Evolutionary conservation across 2,888 invertebrate species (phyloP).

Genomic region (Euplexia lucipara): DNA sequence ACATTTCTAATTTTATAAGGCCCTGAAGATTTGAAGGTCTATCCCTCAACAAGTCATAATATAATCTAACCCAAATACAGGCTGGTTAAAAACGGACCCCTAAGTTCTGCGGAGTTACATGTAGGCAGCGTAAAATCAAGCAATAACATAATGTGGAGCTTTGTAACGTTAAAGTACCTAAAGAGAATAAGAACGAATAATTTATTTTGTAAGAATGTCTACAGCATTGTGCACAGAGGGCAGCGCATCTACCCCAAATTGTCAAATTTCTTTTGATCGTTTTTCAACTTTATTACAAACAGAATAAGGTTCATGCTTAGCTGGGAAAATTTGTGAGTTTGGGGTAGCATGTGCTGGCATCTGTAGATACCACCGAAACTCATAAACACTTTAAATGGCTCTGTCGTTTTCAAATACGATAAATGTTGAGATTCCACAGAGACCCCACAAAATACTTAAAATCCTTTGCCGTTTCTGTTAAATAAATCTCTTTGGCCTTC

Average conservation of each 20-base stretch:
- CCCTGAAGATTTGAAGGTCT: slow-evolving; percentile 4
- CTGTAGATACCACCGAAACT: no score
- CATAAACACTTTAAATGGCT: no score
- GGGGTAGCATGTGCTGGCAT: no score
- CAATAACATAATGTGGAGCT: background rate
- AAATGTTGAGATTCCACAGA: background rate
- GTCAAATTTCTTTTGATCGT: no score
- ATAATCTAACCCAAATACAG: background rate
- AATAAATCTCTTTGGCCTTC: slow-evolving; percentile 1
- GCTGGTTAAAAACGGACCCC: slow-evolving; percentile 14
- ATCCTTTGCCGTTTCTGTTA: background rate
- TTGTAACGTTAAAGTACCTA: background rate
- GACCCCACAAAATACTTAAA: background rate
- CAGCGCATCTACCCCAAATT: no score
- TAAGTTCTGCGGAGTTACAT: background rate
- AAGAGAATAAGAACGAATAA: background rate
- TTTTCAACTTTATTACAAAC: no score
- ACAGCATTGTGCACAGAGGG: no score
- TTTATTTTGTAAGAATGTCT: no score
- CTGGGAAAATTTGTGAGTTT: no score
- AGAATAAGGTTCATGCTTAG: no score
- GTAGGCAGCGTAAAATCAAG: slow-evolving; percentile 7
- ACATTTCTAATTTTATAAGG: slow-evolving; percentile 17
- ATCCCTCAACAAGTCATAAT: slow-evolving; percentile 26
- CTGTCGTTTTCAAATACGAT: background rate